Evolutionary conservation across 2,113 vertebrate species (phyloP), one percentile per base, ranked within the genome.

Genomic region (Syngnathus floridae): DNA sequence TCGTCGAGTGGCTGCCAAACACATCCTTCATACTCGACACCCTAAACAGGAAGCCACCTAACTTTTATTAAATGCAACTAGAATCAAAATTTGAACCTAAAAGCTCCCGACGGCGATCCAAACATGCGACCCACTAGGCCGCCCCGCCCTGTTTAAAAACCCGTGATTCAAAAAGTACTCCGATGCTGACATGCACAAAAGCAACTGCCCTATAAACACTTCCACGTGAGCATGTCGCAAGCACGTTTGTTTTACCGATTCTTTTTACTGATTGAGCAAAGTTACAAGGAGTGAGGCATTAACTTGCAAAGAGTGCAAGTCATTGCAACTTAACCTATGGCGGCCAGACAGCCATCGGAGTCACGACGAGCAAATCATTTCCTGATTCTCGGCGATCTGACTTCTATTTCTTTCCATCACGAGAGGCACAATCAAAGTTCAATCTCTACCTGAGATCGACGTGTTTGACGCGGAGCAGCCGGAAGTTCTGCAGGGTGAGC

Each of bases 381-480:
- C 66, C 59, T 60, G 31, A 75, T 64, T 66, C 7, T 51, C 64
- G 80, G 80, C 73, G 12, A 46, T 68, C 56, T 37, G 46, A 13
- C 70, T 22, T 22, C 13, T 82, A 72, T 72, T 78, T 70, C 62
- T 79, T 83, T 82, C 64, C 11, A 63, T 71, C 72, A 78, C 78
- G 75, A 79, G 60, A 26, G 21, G 19, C 17, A 35, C 59, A 51
- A 7, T 13, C 11, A 31, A 37, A 41, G 6, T 40, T 36, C n/a
- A 43, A 49, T 36, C 7, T 43, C 10, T 86, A 98, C 97, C 97
- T 92, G 54, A 99, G 88, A 77, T 99, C 97, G 38, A 98, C 88
- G 16, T 98, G 94, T 78, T 94, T 97, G 81, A 98, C 88, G 37
- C 93, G 93, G 65, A 95, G 91, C 88, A 98, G 93, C 67, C 88